phyloP scores from a whole-genome alignment of 2,113 vertebrate genomes.

The Oreochromis niloticus region DNA sequence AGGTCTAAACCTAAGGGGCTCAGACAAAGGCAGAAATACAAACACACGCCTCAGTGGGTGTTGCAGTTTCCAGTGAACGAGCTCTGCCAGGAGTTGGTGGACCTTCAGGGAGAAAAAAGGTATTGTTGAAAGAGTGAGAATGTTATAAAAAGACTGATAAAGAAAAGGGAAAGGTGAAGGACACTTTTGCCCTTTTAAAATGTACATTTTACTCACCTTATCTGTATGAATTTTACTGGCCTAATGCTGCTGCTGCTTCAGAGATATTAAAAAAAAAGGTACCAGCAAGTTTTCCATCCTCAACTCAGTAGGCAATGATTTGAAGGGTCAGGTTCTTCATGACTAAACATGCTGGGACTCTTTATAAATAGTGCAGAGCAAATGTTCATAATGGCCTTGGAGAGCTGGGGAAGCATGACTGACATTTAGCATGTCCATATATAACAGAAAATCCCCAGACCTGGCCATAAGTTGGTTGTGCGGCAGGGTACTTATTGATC shows the following conservation, averaged over 20 bases:
- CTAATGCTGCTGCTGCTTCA: neutral
- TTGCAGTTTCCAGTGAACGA: constrained; percentile 26
- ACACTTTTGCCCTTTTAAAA: neutral
- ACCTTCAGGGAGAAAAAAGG: neutral
- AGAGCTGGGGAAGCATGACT: constrained; percentile 47
- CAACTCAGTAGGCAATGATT: constrained; percentile 25
- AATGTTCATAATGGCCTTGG: constrained; percentile 50
- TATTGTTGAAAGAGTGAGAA: constrained; percentile 1
- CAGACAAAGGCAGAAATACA: neutral
- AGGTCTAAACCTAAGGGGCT: neutral
- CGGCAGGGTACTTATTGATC: constrained; percentile 51
- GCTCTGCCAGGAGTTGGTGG: neutral
- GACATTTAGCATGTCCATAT: constrained; percentile 60
- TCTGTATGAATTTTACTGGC: neutral
- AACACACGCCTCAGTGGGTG: constrained; percentile 1
- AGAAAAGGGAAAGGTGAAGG: constrained; percentile 13
- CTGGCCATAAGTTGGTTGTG: constrained; percentile 27
- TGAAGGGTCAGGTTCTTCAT: constrained; percentile 58
- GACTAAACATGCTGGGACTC: constrained; percentile 58
- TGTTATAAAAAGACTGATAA: constrained; percentile 14
- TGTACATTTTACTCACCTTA: neutral
- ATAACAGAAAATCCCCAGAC: constrained; percentile 40
- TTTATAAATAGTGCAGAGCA: constrained; percentile 55
- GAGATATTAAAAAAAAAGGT: neutral
- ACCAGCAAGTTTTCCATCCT: neutral